A percentile compares a stretch with the other conserved stretches of the same genome.
Evolutionary conservation across 1,140 invertebrate genomes (phyloP).

Genomic region (Pemphigus obesinymphae): DNA sequence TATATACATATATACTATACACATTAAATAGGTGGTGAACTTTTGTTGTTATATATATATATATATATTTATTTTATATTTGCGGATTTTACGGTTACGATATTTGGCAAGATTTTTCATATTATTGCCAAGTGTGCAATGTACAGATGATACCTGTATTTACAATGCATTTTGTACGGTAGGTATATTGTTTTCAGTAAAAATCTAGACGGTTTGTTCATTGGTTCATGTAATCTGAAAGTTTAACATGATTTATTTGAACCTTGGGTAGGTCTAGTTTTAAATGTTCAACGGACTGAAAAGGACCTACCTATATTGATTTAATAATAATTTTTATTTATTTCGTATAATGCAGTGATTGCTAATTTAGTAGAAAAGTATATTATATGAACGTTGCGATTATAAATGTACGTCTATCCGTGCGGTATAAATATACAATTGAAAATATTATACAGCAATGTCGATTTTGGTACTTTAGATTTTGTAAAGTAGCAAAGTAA

Average conservation of each 20-base stretch:
- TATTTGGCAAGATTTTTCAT: neutral
- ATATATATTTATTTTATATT: neutral
- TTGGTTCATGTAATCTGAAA: neutral
- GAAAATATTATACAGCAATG: neutral
- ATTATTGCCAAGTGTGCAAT: neutral
- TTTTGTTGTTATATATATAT: neutral
- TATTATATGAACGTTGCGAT: no score
- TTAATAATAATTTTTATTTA: neutral
- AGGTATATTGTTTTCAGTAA: neutral
- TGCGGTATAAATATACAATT: neutral
- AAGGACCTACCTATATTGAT: neutral
- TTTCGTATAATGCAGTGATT: neutral
- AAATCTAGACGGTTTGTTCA: neutral
- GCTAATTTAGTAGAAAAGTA: no score
- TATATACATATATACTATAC: neutral
- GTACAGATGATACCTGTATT: conserved; percentile 6
- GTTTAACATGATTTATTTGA: neutral
- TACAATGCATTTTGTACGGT: neutral
- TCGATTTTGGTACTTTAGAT: neutral
- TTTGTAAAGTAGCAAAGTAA: no score
- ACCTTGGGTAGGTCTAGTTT: neutral
- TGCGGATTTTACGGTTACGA: neutral
- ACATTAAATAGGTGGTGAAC: neutral
- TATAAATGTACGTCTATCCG: neutral
- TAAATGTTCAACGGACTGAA: neutral